phyloP scores from a whole-genome alignment of 2,888 invertebrate genomes.

The Orthonevra nobilis region DNA sequence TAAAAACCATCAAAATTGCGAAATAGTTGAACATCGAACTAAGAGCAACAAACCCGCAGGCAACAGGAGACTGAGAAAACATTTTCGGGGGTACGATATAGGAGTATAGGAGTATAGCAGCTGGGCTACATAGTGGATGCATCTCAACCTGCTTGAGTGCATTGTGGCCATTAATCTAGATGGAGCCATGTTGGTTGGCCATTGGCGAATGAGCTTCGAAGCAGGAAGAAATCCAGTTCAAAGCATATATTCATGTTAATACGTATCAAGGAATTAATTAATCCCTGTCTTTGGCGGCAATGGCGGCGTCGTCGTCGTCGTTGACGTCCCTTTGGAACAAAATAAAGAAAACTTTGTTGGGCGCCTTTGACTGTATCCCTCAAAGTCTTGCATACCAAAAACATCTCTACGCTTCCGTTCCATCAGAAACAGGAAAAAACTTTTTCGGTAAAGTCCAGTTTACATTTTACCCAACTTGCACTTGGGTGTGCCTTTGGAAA shows the following conservation, averaged over 20 bases:
- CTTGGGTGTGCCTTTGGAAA: slow-evolving; percentile 10
- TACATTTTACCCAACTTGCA: slow-evolving; percentile 46
- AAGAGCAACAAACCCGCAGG: slow-evolving; percentile 32
- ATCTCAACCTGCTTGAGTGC: slow-evolving; percentile 45
- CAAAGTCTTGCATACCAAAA: slow-evolving; percentile 15
- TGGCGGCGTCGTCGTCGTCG: slow-evolving; percentile 4
- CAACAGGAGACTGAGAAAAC: too few species aligned
- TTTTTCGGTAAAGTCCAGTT: slow-evolving; percentile 16
- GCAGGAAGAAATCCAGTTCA: slow-evolving; percentile 40
- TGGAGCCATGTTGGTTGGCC: slow-evolving; percentile 48
- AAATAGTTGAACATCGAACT: slow-evolving; percentile 57
- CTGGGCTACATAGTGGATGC: neutral
- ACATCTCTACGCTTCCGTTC: slow-evolving; percentile 11
- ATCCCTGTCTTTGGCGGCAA: slow-evolving; percentile 62
- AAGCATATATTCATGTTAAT: slow-evolving; percentile 64
- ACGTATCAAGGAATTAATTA: slow-evolving; percentile 68
- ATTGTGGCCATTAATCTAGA: slow-evolving; percentile 44
- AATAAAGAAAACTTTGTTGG: slow-evolving; percentile 59
- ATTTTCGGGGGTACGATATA: too few species aligned
- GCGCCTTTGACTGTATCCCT: slow-evolving; percentile 44
- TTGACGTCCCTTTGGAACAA: neutral
- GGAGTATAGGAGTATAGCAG: too few species aligned
- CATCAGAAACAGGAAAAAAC: slow-evolving; percentile 54
- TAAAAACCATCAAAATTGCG: slow-evolving; percentile 61
- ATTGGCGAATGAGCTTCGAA: too few species aligned